Evolutionary conservation across 2,888 invertebrate species (phyloP).

Genomic region (Melieria omissa): DNA sequence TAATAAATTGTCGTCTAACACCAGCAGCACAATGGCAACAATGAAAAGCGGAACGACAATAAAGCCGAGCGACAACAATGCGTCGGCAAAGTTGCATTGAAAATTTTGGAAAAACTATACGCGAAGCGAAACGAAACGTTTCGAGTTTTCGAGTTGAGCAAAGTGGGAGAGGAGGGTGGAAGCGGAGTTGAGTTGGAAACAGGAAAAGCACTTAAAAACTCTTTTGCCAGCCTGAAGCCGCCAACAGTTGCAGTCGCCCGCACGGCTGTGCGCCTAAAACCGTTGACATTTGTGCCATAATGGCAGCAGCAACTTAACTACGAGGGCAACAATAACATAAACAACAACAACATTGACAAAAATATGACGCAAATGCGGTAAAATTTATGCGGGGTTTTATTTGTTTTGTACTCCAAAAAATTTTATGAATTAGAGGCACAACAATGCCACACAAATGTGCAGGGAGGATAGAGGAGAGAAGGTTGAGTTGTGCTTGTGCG

Average conservation of each 20-base stretch:
- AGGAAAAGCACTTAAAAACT: slow-evolving; percentile 40
- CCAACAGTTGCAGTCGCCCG: slow-evolving; percentile 3
- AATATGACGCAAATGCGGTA: slow-evolving; percentile 17
- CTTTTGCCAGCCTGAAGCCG: slow-evolving; percentile 19
- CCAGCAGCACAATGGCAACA: too few relatives aligned
- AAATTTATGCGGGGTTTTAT: slow-evolving; percentile 13
- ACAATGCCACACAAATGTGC: too few relatives aligned
- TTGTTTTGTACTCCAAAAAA: slow-evolving; percentile 7
- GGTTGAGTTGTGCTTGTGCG: too few relatives aligned
- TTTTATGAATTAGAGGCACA: slow-evolving; percentile 18
- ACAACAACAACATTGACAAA: neutral
- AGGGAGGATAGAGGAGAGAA: too few relatives aligned
- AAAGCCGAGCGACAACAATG: neutral
- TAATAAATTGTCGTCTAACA: too few relatives aligned
- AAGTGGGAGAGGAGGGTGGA: too few relatives aligned
- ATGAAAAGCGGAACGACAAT: too few relatives aligned
- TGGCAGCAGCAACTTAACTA: too few relatives aligned
- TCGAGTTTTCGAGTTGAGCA: too few relatives aligned
- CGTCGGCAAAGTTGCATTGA: neutral
- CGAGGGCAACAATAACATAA: neutral
- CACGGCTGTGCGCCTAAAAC: neutral
- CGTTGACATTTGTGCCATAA: too few relatives aligned
- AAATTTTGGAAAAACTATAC: neutral
- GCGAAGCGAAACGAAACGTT: neutral
- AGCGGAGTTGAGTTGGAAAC: slow-evolving; percentile 35